Base-by-base conservation (phyloP, 2,113 vertebrate genomes). In the Delphinus delphis region DNA sequence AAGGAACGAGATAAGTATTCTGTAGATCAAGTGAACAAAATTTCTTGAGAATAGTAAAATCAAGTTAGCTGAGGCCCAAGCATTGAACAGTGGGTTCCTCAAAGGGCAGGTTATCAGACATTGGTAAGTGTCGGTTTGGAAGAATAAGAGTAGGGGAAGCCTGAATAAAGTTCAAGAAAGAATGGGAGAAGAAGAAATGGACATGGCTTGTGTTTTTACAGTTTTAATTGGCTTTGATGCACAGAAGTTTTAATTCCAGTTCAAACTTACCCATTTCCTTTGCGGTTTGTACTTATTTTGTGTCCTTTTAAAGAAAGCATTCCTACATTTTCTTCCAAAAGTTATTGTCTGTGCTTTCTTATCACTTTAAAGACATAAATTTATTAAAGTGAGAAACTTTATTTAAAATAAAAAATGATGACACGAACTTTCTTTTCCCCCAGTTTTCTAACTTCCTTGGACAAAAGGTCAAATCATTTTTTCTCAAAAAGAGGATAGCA, bases 381-480 rank as follows among this genome's bases (percentile, higher is more conserved):
- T 90, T 86, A 62, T 86, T 55, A 53, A 90, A 65, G 23, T 60
- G 12, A 85, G 70, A 68, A 53, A 44, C 15, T 86, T 70, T 67
- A 38, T 38, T 87, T 58, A 82, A 93, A 95, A 76, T 81, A 60
- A 90, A 90, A 81, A 33, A 68, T 41, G 20, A 41, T 44, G 17
- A 65, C 80, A 63, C 44, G 21, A 60, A 70, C 8, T 87, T 90
- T 88, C 53, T 44, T 60, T 67, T 74, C 38, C 50, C 67, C 38
- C 3, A 62, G 47, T 67, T 93, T 93, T 88, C n/a, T 85, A 84
- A 84, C 47, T 91, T 91, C 38, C 70, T 80, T 63, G 79, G n/a
- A 90, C 82, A 71, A 82, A 91, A 83, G 55, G 28, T 84, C 70
- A 90, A 93, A 36, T 88, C 5, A 6, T 85, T 95, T 84, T 80